These are phyloP conservation scores for Chlorops oryzae DNA, from an alignment of 1,140 invertebrate genomes.

Conservation along the genomic window DNA sequence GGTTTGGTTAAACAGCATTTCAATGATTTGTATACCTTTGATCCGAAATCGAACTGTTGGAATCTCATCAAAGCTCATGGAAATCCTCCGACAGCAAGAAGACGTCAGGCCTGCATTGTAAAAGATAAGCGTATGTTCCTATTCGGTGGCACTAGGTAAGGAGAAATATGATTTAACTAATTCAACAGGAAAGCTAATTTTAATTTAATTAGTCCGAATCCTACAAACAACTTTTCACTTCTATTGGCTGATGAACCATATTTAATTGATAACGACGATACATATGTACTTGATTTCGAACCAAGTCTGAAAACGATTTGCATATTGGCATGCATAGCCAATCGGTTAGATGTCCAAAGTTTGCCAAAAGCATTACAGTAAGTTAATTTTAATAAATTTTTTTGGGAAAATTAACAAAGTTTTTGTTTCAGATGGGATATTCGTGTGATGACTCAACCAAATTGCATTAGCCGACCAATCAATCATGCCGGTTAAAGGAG, in stretches of 20 bases:
- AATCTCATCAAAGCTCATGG: constrained; percentile 56
- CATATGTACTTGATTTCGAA: constrained; percentile 68
- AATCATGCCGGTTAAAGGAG: constrained; percentile 40
- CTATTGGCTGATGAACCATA: constrained; percentile 17
- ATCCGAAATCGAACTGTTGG: constrained; percentile 59
- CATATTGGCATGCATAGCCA: constrained; percentile 57
- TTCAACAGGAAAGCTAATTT: no score
- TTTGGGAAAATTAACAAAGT: constrained; percentile 16
- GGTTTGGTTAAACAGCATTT: constrained; percentile 67
- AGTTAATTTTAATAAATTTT: constrained; percentile 2
- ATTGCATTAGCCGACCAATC: constrained; percentile 43
- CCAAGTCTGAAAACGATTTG: constrained; percentile 65
- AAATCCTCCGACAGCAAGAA: constrained; percentile 58
- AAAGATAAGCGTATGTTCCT: constrained; percentile 66
- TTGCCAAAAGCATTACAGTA: constrained; percentile 60
- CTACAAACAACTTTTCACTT: no score
- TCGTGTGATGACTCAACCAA: constrained; percentile 50
- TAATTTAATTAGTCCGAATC: background rate
- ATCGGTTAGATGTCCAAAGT: constrained; percentile 56
- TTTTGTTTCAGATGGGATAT: constrained; percentile 47
- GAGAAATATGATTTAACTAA: constrained; percentile 31
- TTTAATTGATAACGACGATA: constrained; percentile 71
- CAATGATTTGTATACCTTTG: constrained; percentile 73
- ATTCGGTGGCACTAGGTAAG: constrained; percentile 79
- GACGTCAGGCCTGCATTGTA: constrained; percentile 73